Conservation (phyloP, 2,113 vertebrate genomes). For the Glaucidium brasilianum region DNA sequence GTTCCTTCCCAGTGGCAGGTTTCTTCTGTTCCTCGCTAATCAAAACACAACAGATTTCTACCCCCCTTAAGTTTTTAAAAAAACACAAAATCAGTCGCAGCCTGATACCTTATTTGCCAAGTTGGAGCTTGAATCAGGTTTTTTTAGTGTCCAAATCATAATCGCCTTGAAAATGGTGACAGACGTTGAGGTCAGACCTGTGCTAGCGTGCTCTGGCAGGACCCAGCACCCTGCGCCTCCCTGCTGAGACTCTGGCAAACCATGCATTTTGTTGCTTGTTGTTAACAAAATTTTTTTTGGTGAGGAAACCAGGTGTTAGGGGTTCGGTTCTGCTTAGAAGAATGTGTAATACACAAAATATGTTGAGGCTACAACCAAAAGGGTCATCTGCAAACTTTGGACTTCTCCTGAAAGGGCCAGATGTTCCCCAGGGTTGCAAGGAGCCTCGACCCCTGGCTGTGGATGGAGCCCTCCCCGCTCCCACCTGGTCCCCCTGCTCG, state of each 20-base stretch:
- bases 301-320: background rate
- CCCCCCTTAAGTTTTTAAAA: slow-evolving; percentile 67
- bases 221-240: background rate
- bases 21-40: slow-evolving; percentile 68
- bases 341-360: background rate
- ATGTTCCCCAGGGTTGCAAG: background rate
- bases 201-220: accelerated
- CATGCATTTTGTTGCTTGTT: background rate
- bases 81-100: slow-evolving; percentile 67
- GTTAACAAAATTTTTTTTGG: background rate
- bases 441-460: accelerated
- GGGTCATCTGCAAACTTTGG: background rate
- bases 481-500: accelerated
- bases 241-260: accelerated
- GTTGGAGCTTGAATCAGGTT: slow-evolving; percentile 69
- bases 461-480: background rate
- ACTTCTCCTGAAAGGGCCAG: background rate
- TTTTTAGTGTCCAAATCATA: slow-evolving; percentile 70
- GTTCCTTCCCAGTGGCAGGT: slow-evolving; percentile 47
- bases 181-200: slow-evolving; percentile 49
- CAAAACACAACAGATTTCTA: slow-evolving; percentile 66
- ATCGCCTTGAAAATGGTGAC: slow-evolving; percentile 70
- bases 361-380: background rate
- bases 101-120: slow-evolving; percentile 71
- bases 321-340: background rate